Conservation (phyloP, 2,888 invertebrate species). For the Eupithecia insigniata region DNA sequence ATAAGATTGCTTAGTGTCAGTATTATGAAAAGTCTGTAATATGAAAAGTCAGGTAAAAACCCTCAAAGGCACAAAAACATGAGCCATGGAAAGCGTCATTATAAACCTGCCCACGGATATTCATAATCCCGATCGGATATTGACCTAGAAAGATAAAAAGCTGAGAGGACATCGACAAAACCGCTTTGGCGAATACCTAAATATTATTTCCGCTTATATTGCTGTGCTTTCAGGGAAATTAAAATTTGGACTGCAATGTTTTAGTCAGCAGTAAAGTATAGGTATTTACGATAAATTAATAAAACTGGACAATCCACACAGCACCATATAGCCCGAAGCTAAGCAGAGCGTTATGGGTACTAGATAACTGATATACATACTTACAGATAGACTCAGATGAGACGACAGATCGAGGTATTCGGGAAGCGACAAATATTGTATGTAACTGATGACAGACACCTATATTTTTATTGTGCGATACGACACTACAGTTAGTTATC, state of each 20-base stretch:
- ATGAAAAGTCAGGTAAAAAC: neutral
- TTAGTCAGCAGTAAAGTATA: neutral
- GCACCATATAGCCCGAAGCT: no score
- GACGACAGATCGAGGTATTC: no score
- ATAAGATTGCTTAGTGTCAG: neutral
- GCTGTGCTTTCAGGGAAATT: neutral
- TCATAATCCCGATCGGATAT: constrained; percentile 37
- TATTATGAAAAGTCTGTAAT: neutral
- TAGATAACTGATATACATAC: no score
- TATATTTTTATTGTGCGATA: no score
- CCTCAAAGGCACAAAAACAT: constrained; percentile 2
- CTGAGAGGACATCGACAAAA: constrained; percentile 23
- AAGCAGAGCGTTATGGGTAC: no score
- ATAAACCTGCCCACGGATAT: constrained; percentile 31
- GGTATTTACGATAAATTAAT: no score
- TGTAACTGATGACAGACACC: no score
- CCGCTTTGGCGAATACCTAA: constrained; percentile 12
- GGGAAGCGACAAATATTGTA: no score
- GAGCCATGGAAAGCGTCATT: constrained; percentile 2
- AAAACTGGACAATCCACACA: no score
- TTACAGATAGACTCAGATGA: no score
- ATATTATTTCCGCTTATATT: constrained; percentile 17
- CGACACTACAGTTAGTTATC: no score
- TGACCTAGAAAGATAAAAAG: constrained; percentile 28
- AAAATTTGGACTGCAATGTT: neutral